Conservation (phyloP, 2,797 vertebrate species). For the Sebastes diaconus region DNA sequence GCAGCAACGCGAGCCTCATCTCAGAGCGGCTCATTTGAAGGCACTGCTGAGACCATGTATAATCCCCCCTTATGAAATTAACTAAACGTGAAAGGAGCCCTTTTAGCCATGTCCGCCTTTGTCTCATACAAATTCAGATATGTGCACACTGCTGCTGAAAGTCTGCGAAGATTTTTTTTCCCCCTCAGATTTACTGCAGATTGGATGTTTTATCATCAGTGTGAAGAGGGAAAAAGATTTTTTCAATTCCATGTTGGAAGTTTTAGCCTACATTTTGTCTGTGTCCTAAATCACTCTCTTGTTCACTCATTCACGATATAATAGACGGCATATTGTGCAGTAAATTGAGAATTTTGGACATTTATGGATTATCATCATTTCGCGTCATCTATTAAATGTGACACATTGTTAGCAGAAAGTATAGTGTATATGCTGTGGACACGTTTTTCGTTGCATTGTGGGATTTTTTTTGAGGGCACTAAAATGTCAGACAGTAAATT, state of each 20-base stretch:
- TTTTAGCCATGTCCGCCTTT: slow-evolving; percentile 48
- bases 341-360: not conserved
- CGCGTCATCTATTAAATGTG: not conserved
- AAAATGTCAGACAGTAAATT: no score
- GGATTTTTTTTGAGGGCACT: not conserved
- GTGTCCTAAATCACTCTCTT: not conserved
- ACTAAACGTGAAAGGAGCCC: slow-evolving; percentile 48
- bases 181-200: not conserved
- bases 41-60: slow-evolving; percentile 55
- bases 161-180: not conserved
- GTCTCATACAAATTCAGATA: slow-evolving; percentile 57
- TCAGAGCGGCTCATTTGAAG: slow-evolving; percentile 51
- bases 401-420: not conserved
- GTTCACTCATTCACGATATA: not conserved
- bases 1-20: slow-evolving; percentile 41
- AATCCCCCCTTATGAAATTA: slow-evolving; percentile 72
- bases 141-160: not conserved
- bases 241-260: not conserved
- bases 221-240: not conserved
- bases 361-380: not conserved
- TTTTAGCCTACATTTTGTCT: not conserved
- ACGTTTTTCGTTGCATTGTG: not conserved
- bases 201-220: not conserved
- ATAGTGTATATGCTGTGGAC: not conserved
- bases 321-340: not conserved